Base-by-base conservation (phyloP, 37 sponge, comb jelly and placozoan species). In the Axinella damicornis region DNA sequence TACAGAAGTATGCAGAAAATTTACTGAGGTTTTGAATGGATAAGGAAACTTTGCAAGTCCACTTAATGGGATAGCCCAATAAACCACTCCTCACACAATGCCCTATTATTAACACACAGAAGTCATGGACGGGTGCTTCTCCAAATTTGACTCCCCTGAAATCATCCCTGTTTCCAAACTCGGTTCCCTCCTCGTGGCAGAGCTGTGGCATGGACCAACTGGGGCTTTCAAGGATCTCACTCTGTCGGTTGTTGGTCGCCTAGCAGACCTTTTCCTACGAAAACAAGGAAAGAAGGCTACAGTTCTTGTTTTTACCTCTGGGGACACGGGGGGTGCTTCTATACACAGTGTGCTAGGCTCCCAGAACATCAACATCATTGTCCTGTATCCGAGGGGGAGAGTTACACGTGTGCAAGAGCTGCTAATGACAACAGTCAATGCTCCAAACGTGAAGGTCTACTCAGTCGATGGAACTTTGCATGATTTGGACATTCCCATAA, bases 281-380 rank as follows among this genome's bases (percentile, higher is more conserved):
- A 82, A 87, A 38, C 65, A 68, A 28, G 61, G 70, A 30, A 21
- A 87, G 61, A 69, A 39, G 27, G 86, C 68, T 5, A 82, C 73
- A 0, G 62, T 81, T 16, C 56, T 93, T 0, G 87, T 89, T 15
- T 52, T 60, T 25, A 93, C 94, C n/a, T 40, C 82, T 13, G 94
- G 94, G 24, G 94, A 93, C 74, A 93, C 94, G 17, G 94, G 94
- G 1, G 71, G 86, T 79, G 86, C 94, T 9, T 87, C 94, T 5
- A 93, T 93, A 17, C 82, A 77, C 31, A 58, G 77, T 55, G 88
- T 85, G 25, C 36, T 64, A 39, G 87, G 83, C 0, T 57, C 39
- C 16, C 16, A 58, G 25, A 69, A 74, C 32, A 69, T 85, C 31
- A 40, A 77, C 27, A 35, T 89, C 18, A 71, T 93, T 17, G 86